Conservation (phyloP, 2,113 vertebrate genomes). For the Lampris incognitus region DNA sequence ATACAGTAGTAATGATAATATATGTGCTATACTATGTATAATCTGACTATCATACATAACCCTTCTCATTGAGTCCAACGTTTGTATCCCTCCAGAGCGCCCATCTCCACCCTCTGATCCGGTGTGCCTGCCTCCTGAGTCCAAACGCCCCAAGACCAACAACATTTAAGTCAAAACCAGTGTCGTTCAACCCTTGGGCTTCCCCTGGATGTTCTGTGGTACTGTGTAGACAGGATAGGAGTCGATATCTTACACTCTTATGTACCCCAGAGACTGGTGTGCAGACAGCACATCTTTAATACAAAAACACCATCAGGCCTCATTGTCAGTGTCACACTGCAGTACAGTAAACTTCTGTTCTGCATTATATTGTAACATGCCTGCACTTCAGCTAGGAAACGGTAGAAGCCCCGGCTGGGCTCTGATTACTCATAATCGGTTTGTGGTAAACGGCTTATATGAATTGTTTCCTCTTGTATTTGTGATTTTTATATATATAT, state of each 20-base stretch:
- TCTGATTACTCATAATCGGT: not conserved
- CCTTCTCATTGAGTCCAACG: not conserved
- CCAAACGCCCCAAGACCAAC: slow-evolving; percentile 86
- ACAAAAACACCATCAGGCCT: not conserved
- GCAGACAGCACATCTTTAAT: not conserved
- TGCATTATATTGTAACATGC: not conserved
- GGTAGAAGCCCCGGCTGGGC: not conserved
- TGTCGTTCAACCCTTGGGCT: slow-evolving; percentile 30
- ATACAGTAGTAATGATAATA: no score
- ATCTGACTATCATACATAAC: not conserved
- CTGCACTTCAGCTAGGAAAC: not conserved
- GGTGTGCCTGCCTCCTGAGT: slow-evolving; percentile 83
- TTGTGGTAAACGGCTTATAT: not conserved
- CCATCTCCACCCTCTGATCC: slow-evolving; percentile 82
- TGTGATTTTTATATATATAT: slow-evolving; percentile 22
- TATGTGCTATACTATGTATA: no score
- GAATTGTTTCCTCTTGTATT: slow-evolving; percentile 21
- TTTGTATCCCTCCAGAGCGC: slow-evolving; percentile 78
- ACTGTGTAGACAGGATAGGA: not conserved
- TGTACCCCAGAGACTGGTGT: not conserved
- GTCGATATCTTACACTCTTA: no score
- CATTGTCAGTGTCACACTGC: not conserved
- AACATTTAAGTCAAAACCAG: slow-evolving; percentile 47
- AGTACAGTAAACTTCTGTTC: not conserved
- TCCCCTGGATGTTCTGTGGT: not conserved